Evolutionary conservation across 1,140 invertebrate genomes (phyloP), one percentile per base, ranked within the genome.

Genomic region (Lineus longissimus): DNA sequence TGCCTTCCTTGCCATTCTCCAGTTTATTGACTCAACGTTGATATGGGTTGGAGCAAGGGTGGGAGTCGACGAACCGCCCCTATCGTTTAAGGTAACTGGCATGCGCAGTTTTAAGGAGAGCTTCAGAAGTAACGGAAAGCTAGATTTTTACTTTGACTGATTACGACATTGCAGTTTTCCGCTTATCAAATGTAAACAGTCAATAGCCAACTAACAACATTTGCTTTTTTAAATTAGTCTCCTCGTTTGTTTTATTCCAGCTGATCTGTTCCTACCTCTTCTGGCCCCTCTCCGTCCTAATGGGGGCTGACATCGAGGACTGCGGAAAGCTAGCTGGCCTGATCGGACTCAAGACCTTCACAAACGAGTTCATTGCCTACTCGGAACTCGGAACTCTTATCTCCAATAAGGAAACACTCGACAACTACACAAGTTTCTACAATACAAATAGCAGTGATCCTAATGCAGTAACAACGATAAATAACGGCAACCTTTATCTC

Each of bases 1-100:
- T 11, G 94, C 94, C 0, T 96, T 97, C 75, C 86, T 98, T 0
- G 88, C 94, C 0, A 87, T 94, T 65, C 81, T 97, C 0, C 86
- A 89, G 0, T 94, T 97, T 74, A 65, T 94, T 0, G 93, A 97
- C 78, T 86, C 86, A 2, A 64, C 93, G 2, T 78, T 97, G 0
- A 85, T 83, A 6, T 98, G 93, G 90, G 80, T 90, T 55, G 92
- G 92, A 0, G 79, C 75, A 0, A 77, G 95, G 13, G 86, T 96
- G 15, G 93, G 90, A 66, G 77, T 81, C 51, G 76, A 81, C 0
- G 65, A 76, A 23, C 55, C 56, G 30, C 41, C 54, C 11, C 56
- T 68, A 27, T 54, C 54, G n/a, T 68, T 68, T 51, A 23, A 68
- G 63, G 65, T 67, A 22, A 36, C 9, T n/a, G 17, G 2, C 27